phyloP scores from a whole-genome alignment of 2,888 invertebrate species.

The Noctua fimbriata region DNA sequence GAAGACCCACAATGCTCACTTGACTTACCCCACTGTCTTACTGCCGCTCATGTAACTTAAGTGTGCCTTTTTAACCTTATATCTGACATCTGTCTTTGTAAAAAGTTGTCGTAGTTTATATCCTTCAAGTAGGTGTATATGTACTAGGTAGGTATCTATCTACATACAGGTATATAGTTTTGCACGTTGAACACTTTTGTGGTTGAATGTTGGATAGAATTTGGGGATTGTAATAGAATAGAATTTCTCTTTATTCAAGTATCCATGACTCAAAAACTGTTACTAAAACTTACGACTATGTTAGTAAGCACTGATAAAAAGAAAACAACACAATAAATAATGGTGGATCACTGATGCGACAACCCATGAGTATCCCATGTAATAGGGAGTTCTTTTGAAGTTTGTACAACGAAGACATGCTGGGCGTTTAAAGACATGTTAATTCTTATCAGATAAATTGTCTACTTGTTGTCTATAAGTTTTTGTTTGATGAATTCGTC shows the following conservation, averaged over 20 bases:
- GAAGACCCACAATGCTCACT: slow-evolving; percentile 87
- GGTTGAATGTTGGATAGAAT: neutral
- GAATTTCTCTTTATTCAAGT: too few species aligned
- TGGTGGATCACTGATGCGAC: too few species aligned
- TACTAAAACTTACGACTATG: too few species aligned
- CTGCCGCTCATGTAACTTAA: slow-evolving; percentile 81
- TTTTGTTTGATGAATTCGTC: slow-evolving; percentile 6
- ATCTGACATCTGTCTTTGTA: slow-evolving; percentile 44
- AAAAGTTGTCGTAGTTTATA: slow-evolving; percentile 17
- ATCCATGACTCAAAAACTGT: too few species aligned
- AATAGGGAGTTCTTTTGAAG: neutral
- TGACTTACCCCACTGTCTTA: slow-evolving; percentile 88
- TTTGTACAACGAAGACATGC: neutral
- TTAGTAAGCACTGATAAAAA: too few species aligned
- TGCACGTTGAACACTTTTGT: neutral
- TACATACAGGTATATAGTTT: slow-evolving; percentile 8
- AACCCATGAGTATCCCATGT: too few species aligned
- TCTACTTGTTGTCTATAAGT: neutral
- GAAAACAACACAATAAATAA: too few species aligned
- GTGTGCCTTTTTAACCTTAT: slow-evolving; percentile 60
- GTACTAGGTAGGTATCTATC: neutral
- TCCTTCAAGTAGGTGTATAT: neutral
- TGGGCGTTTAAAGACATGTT: neutral
- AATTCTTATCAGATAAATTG: neutral
- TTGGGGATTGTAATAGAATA: neutral